Base-by-base conservation (phyloP, 92 coral and sea anemone genomes). In the Palythoa heliodiscus region DNA sequence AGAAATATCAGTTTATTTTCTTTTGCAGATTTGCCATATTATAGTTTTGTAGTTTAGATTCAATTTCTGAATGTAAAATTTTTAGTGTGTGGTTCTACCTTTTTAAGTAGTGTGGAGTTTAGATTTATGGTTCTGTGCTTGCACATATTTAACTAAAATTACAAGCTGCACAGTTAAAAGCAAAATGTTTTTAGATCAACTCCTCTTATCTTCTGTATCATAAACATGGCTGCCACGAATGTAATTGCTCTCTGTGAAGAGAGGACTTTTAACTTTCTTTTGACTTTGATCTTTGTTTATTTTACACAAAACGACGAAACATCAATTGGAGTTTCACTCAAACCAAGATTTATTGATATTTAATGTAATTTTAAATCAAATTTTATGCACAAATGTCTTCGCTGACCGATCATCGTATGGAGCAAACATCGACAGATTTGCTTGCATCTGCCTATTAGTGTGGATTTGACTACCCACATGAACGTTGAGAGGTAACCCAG, bases 331-430 rank as follows among this genome's bases (percentile, higher is more conserved):
- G 68, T 76, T 76, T 53, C 81, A 50, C 66, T 52, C 78, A 74
- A 74, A 43, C 78, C 78, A 76, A 76, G 66, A 13, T 1, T 53
- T 76, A 76, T 52, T 76, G 78, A 47, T 11, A 74, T 74, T 74
- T 38, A 74, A 48, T 74, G 78, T 76, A 53, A 58, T 78, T 61
- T 39, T 78, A 60, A 78, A 78, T 61, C 71, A 78, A 78, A 78
- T 78, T 78, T 10, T 1, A 78, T 63, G 10, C 61, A n/a, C 53
- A 78, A 78, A 78, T 78, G 83, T 78, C 73, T 78, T 78, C 73
- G 83, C 83, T 76, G 82, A 83, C 52, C 90, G 77, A 87, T 87
- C 78, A 79, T 82, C 35, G 22, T 74, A 58, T 87, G 89, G 89
- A 50, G 55, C 69, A 79, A 87, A 87, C 86, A 76, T 54, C 73